Percentiles rank a stretch among this genome's conserved stretches.
phyloP scores from a whole-genome alignment of 2,113 vertebrate species.

The Lipotes vexillifer region DNA sequence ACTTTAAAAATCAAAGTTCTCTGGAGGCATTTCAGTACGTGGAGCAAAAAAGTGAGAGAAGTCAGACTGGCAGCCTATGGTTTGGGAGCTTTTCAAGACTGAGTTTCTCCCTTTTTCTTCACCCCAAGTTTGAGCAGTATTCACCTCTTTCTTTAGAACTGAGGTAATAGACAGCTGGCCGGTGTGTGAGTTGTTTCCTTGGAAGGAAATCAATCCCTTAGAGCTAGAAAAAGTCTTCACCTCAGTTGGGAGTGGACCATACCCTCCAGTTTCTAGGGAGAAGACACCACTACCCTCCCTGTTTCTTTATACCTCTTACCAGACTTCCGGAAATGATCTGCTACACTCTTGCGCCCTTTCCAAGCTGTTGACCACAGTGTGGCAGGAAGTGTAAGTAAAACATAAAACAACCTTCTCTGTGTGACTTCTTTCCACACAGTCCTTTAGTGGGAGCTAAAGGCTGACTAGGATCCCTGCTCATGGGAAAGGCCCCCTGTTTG shows the following conservation, averaged over 20 bases:
- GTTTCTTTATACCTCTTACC: neutral
- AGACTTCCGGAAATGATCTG: neutral
- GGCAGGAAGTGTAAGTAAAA: neutral
- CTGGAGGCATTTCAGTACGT: neutral
- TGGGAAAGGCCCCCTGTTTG: fast-evolving
- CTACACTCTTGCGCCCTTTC: neutral
- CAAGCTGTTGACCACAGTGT: neutral
- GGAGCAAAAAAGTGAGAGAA: neutral
- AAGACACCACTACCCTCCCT: neutral
- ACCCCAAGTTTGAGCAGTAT: neutral
- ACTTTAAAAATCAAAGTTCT: neutral
- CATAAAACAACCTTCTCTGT: neutral
- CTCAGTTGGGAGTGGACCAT: neutral
- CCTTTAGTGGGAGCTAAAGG: neutral
- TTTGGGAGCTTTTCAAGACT: neutral
- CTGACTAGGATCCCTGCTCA: neutral
- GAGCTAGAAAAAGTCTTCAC: neutral
- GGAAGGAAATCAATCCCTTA: neutral
- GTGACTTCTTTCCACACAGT: fast-evolving
- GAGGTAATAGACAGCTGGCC: neutral
- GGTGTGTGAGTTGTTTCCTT: neutral
- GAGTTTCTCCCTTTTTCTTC: neutral
- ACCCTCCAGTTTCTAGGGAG: neutral
- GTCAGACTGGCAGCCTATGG: neutral
- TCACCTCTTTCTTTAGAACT: neutral